These are phyloP conservation scores for Cryptocephalus moraei DNA, from an alignment of 2,888 invertebrate genomes.

Conservation along the genomic window DNA sequence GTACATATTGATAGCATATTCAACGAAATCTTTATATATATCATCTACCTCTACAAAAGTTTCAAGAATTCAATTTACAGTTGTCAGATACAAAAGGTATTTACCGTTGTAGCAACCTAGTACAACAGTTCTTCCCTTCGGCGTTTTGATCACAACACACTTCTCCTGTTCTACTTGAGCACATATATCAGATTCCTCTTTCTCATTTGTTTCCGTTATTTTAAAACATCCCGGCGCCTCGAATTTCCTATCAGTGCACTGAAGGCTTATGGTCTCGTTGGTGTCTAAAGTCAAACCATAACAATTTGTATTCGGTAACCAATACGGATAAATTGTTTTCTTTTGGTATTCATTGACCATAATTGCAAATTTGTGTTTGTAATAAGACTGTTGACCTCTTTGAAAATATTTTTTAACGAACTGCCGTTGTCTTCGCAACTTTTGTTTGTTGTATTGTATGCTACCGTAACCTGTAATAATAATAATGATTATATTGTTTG, in stretches of 20 bases:
- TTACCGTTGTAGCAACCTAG: background rate
- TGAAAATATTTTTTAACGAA: slow-evolving; percentile 1
- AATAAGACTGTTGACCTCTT: background rate
- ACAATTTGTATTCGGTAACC: slow-evolving; percentile 2
- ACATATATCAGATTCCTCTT: background rate
- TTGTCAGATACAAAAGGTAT: background rate
- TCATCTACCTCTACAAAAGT: no score
- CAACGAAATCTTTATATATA: no score
- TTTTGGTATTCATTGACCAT: background rate
- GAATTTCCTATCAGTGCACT: background rate
- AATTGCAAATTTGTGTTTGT: background rate
- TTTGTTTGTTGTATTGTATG: background rate
- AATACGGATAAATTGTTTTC: background rate
- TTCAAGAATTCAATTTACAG: background rate
- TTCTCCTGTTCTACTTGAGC: background rate
- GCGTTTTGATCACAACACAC: slow-evolving; percentile 2
- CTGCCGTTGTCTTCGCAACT: background rate
- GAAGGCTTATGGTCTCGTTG: slow-evolving; percentile 1
- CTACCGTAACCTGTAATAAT: no score
- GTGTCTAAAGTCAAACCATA: slow-evolving; percentile 1
- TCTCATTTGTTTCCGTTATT: background rate
- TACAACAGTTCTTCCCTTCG: background rate
- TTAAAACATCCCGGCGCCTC: slow-evolving; percentile 1
- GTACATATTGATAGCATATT: background rate
- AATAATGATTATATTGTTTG: no score